A percentile compares a stretch with the other conserved stretches of the same genome.
Evolutionary conservation across 2,888 invertebrate genomes (phyloP).

Genomic region (Polydrusus cervinus): DNA sequence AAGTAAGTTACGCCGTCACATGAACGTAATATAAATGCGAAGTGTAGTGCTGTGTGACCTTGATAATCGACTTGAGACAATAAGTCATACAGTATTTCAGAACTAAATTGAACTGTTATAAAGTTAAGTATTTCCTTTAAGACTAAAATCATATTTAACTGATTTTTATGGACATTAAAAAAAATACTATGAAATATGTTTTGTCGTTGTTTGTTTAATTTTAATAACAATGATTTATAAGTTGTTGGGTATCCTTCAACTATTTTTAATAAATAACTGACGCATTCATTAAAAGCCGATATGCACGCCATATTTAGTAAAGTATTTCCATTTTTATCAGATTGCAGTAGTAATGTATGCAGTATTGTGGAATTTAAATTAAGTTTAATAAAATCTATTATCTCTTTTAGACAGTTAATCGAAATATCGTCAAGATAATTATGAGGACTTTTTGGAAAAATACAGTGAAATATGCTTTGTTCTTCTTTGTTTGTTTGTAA

Average conservation of each 20-base stretch:
- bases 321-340: slow-evolving; percentile 1
- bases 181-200: slow-evolving; percentile 2
- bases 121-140: background rate
- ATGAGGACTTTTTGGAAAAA: background rate
- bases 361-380: background rate
- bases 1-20: background rate
- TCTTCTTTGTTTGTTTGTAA: background rate
- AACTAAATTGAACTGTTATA: background rate
- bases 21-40: background rate
- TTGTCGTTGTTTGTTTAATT: background rate
- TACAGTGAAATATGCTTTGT: background rate
- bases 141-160: background rate
- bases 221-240: background rate
- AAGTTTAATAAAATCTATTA: background rate
- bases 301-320: background rate
- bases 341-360: background rate
- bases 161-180: background rate
- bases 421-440: background rate
- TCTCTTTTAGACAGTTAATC: background rate
- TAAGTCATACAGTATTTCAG: background rate
- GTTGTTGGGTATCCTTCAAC: background rate
- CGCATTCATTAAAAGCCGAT: background rate
- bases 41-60: background rate
- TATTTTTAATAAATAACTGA: background rate
- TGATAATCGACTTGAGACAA: background rate